A percentile compares a stretch with the other conserved stretches of the same genome.
These are phyloP conservation scores for Pseudopodoces humilis DNA, from an alignment of 2,113 vertebrate species.

Conservation along the genomic window DNA sequence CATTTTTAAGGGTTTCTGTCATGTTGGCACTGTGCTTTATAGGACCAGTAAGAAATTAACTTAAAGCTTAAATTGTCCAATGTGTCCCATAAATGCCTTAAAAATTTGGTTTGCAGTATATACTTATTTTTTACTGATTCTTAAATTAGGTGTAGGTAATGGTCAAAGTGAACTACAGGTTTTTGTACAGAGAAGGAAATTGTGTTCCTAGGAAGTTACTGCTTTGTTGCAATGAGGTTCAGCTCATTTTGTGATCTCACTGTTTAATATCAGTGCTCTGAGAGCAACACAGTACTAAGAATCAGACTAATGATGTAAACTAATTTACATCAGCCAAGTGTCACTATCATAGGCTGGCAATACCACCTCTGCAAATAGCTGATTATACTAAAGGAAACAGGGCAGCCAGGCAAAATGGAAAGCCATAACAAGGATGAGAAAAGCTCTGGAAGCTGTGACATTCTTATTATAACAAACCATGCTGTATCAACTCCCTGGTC, in stretches of 20 bases:
- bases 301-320: neutral
- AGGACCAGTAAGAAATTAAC: neutral
- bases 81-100: neutral
- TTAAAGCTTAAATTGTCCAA: neutral
- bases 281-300: neutral
- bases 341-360: neutral
- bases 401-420: neutral
- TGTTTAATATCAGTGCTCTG: neutral
- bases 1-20: neutral
- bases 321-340: neutral
- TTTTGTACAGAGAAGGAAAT: neutral
- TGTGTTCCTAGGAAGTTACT: neutral
- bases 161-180: neutral
- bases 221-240: neutral
- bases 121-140: neutral
- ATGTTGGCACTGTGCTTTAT: neutral
- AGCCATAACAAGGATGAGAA: neutral
- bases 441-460: neutral
- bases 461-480: neutral
- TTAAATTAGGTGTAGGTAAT: neutral
- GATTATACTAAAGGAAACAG: neutral
- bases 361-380: neutral
- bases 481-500: neutral
- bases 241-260: neutral
- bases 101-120: neutral